Conservation (phyloP, 2,797 vertebrate species). For the Hemibagrus guttatus region DNA sequence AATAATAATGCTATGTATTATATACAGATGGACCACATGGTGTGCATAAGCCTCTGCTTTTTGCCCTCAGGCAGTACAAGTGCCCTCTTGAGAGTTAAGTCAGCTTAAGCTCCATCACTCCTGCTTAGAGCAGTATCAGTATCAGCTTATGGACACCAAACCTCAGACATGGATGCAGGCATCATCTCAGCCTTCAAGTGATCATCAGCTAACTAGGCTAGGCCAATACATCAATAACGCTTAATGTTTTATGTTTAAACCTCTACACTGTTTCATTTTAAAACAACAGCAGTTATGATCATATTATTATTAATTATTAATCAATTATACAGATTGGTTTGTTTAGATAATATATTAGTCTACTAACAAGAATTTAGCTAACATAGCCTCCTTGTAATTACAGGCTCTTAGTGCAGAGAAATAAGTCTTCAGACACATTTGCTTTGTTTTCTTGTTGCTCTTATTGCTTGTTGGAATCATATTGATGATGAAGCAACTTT, state of each 20-base stretch:
- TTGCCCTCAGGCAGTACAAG: background rate
- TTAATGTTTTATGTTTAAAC: background rate
- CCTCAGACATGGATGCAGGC: background rate
- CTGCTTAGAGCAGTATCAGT: background rate
- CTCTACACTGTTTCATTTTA: background rate
- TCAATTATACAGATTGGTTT: background rate
- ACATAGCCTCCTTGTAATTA: background rate
- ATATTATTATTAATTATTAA: background rate
- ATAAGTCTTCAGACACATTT: background rate
- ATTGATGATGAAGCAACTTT: background rate
- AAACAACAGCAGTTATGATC: background rate
- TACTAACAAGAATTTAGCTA: background rate
- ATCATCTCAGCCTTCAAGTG: background rate
- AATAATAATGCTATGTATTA: background rate
- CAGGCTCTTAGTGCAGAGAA: background rate
- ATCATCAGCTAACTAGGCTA: background rate
- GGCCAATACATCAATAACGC: background rate
- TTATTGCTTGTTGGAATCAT: background rate
- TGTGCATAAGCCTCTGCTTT: background rate
- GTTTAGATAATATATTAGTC: background rate
- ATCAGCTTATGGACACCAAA: background rate
- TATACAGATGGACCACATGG: background rate
- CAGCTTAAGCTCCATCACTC: background rate
- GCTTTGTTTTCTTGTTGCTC: background rate
- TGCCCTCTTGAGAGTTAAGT: background rate